phyloP scores from a whole-genome alignment of 2,113 vertebrate species.

The Guaruba guarouba region DNA sequence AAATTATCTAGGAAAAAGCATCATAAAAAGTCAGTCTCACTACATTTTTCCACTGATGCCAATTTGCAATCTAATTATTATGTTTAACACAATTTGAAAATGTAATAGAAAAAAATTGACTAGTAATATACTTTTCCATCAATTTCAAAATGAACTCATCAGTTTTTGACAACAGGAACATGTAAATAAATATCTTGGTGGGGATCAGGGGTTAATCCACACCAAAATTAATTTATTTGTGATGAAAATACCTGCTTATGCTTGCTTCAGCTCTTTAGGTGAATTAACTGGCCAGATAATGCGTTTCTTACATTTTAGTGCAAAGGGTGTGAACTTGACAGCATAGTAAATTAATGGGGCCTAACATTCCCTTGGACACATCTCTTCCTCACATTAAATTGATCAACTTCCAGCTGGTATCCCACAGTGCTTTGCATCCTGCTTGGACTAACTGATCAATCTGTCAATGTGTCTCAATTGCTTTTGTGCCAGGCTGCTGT shows the following conservation, averaged over 20 bases:
- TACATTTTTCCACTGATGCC: conserved; percentile 49
- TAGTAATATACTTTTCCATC: not conserved
- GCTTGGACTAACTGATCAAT: not conserved
- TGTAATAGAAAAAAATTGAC: not conserved
- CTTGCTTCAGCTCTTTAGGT: conserved; percentile 17
- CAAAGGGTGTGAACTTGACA: conserved; percentile 21
- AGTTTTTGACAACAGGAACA: not conserved
- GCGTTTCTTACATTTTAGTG: conserved; percentile 30
- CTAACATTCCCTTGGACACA: not conserved
- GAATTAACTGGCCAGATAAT: conserved; percentile 52
- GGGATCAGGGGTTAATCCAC: not conserved
- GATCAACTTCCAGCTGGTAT: not conserved
- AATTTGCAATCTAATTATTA: conserved; percentile 65
- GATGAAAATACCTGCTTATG: not conserved
- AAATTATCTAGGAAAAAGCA: conserved; percentile 23
- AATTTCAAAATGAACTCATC: conserved; percentile 38
- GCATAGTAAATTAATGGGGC: conserved; percentile 50
- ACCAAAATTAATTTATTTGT: not conserved
- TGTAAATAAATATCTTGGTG: not conserved
- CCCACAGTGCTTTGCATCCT: not conserved
- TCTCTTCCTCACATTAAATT: conserved; percentile 5
- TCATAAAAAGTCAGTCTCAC: conserved; percentile 45
- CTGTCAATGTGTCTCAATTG: not conserved
- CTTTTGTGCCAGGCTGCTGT: not conserved
- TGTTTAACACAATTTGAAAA: conserved; percentile 56